Evolutionary conservation across 2,888 invertebrate genomes (phyloP), one percentile per base, ranked within the genome.

Genomic region (Zaprionus lineosus): DNA sequence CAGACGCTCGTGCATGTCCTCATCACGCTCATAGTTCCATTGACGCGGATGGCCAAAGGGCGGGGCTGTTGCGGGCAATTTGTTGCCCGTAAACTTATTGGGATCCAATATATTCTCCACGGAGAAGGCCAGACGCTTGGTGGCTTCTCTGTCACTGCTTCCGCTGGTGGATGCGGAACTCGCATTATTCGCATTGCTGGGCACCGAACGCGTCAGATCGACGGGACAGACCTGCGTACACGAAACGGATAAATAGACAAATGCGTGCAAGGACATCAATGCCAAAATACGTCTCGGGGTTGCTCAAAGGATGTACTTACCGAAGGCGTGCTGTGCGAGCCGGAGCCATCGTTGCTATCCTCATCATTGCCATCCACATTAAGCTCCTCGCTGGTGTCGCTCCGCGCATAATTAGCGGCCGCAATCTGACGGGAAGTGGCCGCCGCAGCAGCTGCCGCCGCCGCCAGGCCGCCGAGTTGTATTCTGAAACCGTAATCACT

Each of bases 21-120:
- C 83, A 60, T 89, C 89, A 4, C 89, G 81, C 86, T 91, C 82
- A 83, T 91, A 86, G 91, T 91, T 77, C 91, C 93, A 85, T 91
- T 89, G 89, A 15, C 90, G 70, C 39, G 89, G 72, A 86, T 90
- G 73, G 2, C 86, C 87, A 9, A 81, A 84, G 6, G 74, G 57
- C 4, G 70, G 68, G 14, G 60, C 56, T 16, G 73, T 58, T 1
- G 69, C 86, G 31, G 74, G 66, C 59, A 85, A 16, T 55, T 79
- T 79, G 53, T 92, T 90, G 19, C 96, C 96, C 16, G 96, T 96
- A 89, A 97, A 97, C 91, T 97, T 97, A 82, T 94, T 96, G 2
- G 97, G 97, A 90, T 97, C 96, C 73, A 97, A 91, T 68, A 97
- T 97, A 87, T 97, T 97, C 91, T 97, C 96, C 14, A 97, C 97